Conservation (phyloP, 2,113 vertebrate genomes). For the Anthoscopus minutus region DNA sequence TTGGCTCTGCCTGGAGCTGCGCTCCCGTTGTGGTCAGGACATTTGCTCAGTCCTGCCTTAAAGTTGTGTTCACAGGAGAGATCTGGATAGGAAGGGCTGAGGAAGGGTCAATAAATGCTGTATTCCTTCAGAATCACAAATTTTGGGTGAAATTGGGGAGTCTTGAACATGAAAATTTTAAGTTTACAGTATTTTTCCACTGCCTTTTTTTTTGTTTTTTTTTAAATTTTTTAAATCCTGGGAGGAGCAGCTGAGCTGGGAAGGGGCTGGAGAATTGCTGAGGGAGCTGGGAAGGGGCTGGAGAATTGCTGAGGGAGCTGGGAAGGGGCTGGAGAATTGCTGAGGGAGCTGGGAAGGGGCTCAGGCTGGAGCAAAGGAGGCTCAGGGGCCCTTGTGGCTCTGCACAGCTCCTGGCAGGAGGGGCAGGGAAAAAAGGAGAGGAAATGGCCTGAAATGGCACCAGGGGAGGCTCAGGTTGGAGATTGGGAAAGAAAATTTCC, state of each 20-base stretch:
- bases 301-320: neutral
- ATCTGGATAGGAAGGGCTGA: neutral
- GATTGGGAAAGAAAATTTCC: neutral
- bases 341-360: neutral
- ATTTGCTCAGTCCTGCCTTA: neutral
- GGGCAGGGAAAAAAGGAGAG: neutral
- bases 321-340: neutral
- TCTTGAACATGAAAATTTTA: neutral
- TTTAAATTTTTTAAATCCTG: too few species aligned
- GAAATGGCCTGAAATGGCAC: neutral
- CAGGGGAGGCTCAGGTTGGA: neutral
- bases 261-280: rapidly evolving
- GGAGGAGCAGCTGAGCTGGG: too few species aligned
- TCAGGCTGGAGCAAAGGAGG: neutral
- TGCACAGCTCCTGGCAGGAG: neutral
- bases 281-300: rapidly evolving
- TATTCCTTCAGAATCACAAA: rapidly evolving
- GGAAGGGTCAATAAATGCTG: neutral
- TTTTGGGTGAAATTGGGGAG: neutral
- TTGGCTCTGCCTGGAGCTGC: neutral
- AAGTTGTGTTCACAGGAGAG: neutral
- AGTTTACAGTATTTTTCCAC: rapidly evolving
- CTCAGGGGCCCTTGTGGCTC: neutral
- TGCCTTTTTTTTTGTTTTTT: too few species aligned
- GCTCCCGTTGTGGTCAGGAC: neutral